Percentiles rank a stretch among this genome's conserved stretches.
phyloP scores from a whole-genome alignment of 2,113 vertebrate species.

The Passer domesticus region DNA sequence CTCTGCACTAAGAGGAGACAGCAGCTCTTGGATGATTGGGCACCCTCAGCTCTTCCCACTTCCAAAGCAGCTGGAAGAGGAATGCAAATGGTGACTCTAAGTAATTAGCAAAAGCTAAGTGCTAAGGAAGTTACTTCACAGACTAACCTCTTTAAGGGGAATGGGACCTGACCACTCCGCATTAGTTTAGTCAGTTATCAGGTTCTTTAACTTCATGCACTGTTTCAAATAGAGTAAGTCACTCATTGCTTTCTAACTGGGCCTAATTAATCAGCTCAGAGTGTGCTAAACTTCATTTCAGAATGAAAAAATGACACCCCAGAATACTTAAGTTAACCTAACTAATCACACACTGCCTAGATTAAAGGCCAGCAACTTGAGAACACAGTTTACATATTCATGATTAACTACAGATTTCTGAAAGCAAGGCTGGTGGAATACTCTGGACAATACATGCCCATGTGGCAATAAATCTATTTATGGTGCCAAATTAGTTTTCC shows the following conservation, averaged over 20 bases:
- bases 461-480: not conserved
- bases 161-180: not conserved
- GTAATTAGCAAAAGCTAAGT: not conserved
- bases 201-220: not conserved
- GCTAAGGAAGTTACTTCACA: not conserved
- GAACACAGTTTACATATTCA: not conserved
- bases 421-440: not conserved
- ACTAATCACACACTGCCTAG: not conserved
- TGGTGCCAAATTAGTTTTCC: not conserved
- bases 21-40: not conserved
- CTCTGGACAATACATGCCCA: not conserved
- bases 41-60: not conserved
- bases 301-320: not conserved
- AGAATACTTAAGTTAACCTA: not conserved
- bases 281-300: not conserved
- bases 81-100: not conserved
- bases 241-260: not conserved
- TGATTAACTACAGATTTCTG: not conserved
- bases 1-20: accelerated
- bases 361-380: not conserved
- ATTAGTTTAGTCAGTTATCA: not conserved
- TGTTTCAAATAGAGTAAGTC: not conserved
- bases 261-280: not conserved
- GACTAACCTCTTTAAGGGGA: not conserved
- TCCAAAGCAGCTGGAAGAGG: not conserved